phyloP scores from a whole-genome alignment of 1,140 invertebrate genomes.

The Brachionus rotundiformis region DNA sequence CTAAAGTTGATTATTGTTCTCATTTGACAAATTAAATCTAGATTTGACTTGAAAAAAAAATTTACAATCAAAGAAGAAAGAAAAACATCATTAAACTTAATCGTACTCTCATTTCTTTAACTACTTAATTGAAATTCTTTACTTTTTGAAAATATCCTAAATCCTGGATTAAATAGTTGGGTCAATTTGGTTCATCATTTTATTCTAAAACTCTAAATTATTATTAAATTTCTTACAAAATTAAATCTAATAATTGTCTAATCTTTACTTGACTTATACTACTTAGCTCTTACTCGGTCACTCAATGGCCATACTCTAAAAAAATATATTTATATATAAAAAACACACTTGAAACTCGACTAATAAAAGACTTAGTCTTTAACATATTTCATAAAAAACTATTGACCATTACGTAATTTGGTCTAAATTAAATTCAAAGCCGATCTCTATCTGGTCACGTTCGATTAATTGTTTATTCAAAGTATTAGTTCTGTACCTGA shows the following conservation, averaged over 20 bases:
- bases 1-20: not conserved
- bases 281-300: not conserved
- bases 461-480: not conserved
- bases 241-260: slow-evolving; percentile 12
- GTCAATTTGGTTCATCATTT: slow-evolving; percentile 12
- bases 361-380: not conserved
- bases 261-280: not conserved
- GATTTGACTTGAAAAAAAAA: not conserved
- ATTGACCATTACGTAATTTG: not conserved
- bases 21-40: not conserved
- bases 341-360: not conserved
- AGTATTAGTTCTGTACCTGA: not conserved
- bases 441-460: not conserved
- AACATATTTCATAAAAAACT: not conserved
- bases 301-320: not conserved
- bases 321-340: not conserved
- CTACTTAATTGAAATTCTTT: slow-evolving; percentile 44
- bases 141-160: not conserved
- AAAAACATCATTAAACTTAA: slow-evolving; percentile 47
- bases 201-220: not conserved
- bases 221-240: slow-evolving; percentile 42
- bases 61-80: slow-evolving; percentile 20
- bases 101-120: slow-evolving; percentile 4
- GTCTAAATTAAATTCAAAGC: too few species aligned
- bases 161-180: slow-evolving; percentile 21